A percentile compares a stretch with the other conserved stretches of the same genome.
Conservation (phyloP, 2,888 invertebrate species). For the Rugalucina vietnamica region DNA sequence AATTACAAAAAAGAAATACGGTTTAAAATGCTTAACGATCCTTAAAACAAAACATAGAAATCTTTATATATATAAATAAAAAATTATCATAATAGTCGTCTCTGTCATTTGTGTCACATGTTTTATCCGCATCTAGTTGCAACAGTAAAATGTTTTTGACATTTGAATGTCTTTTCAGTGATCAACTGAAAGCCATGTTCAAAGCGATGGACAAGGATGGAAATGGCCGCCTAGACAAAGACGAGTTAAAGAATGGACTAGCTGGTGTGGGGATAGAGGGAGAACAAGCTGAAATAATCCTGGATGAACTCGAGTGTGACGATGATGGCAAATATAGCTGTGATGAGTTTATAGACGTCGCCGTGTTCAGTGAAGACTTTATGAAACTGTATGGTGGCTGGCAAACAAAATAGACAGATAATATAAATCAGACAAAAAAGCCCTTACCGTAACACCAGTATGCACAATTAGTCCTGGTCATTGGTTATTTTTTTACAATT, state of each 20-base stretch:
- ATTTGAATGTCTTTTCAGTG: background rate
- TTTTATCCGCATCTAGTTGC: too few species aligned
- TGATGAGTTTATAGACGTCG: slow-evolving; percentile 48
- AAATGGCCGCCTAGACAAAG: slow-evolving; percentile 31
- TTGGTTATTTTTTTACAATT: too few species aligned
- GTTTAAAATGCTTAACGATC: too few species aligned
- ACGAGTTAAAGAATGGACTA: slow-evolving; percentile 45
- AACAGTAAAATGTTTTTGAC: too few species aligned
- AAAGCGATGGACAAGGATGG: slow-evolving; percentile 48
- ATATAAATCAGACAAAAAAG: too few species aligned
- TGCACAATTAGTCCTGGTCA: too few species aligned
- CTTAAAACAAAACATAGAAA: too few species aligned
- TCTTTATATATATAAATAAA: background rate
- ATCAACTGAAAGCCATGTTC: slow-evolving; percentile 15
- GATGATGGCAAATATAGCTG: slow-evolving; percentile 39
- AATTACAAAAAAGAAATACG: too few species aligned
- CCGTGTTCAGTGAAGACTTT: slow-evolving; percentile 44
- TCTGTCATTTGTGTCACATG: too few species aligned
- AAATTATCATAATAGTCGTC: background rate
- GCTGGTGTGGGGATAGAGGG: slow-evolving; percentile 22
- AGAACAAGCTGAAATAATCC: slow-evolving; percentile 35
- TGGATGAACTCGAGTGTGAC: slow-evolving; percentile 53
- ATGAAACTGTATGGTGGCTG: background rate
- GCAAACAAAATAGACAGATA: too few species aligned
- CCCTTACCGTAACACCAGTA: too few species aligned